Percentiles rank a stretch among this genome's conserved stretches.
Evolutionary conservation across 2,888 invertebrate genomes (phyloP).

Genomic region (Drosophila incognita): DNA sequence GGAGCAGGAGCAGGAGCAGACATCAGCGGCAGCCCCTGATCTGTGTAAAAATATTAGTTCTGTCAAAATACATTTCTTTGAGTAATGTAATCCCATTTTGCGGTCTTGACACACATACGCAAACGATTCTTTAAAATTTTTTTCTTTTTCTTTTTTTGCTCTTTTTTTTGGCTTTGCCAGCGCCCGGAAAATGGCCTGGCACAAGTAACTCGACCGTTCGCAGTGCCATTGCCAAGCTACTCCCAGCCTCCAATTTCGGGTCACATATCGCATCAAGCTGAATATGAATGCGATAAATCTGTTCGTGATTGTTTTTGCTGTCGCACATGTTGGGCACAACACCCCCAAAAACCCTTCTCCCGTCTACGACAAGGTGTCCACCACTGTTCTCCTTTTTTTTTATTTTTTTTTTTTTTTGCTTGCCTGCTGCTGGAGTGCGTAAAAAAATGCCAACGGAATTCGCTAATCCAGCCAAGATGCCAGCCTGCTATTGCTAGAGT

Average conservation of each 20-base stretch:
- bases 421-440: slow-evolving; percentile 44
- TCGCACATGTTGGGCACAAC: slow-evolving; percentile 55
- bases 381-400: slow-evolving; percentile 17
- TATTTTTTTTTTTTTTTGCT: slow-evolving; percentile 15
- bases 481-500: slow-evolving; percentile 13
- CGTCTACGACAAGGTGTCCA: slow-evolving; percentile 66
- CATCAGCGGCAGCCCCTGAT: slow-evolving; percentile 65
- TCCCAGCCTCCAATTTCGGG: slow-evolving; percentile 32
- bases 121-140: slow-evolving; percentile 51
- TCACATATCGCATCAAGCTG: slow-evolving; percentile 78
- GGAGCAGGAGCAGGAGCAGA: slow-evolving; percentile 9
- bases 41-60: slow-evolving; percentile 83
- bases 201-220: slow-evolving; percentile 47
- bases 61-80: slow-evolving; percentile 84
- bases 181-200: slow-evolving; percentile 24
- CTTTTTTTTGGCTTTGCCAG: not conserved
- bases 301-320: slow-evolving; percentile 83
- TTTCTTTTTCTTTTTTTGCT: not conserved
- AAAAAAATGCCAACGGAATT: slow-evolving; percentile 75
- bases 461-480: slow-evolving; percentile 69
- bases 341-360: not conserved
- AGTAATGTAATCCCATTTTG: slow-evolving; percentile 84
- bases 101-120: slow-evolving; percentile 74
- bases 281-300: slow-evolving; percentile 83
- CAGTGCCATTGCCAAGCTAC: slow-evolving; percentile 33